Evolutionary conservation across 2,888 invertebrate species (phyloP), one percentile per base, ranked within the genome.

Genomic region (Andrena bicolor): DNA sequence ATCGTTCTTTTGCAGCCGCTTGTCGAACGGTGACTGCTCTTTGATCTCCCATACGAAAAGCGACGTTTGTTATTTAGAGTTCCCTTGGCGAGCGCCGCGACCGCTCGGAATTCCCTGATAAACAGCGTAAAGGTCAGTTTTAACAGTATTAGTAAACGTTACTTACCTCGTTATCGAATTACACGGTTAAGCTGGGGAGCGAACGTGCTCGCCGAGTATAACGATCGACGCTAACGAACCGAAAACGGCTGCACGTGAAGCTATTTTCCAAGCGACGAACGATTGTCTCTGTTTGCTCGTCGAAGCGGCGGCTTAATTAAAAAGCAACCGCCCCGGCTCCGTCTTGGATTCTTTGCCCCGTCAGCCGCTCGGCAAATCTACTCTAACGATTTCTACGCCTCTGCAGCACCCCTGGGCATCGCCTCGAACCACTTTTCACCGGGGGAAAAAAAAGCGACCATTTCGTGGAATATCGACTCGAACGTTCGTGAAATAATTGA

Each of bases 111-210:
- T 10, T 51, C 26, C 53, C 70, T n/a, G 23, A 70, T 60, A 71
- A 72, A 76, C 76, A 35, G 26, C 48, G 49, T 20, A 41, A 30
- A 71, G 71, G 32, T 69, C 58, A 61, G 28, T 16, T 51, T 71
- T 69, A 68, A 79, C 71, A 49, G 60, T 49, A 69, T 83, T 75
- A 70, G 76, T 74, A 51, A 72, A 83, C 65, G 73, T 81, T 74
- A 68, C 64, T 75, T 53, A 77, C 60, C 49, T 84, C 66, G 66
- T 81, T 76, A 79, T 83, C 72, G 76, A 79, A 71, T 84, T 78
- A 72, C 69, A 58, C 26, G 53, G 66, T 51, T 69, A 71, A 66
- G 41, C 68, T 32, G 13, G 23, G 23, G 65, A 60, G 48, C 63
- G 72, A 61, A 72, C 76, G 71, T 76, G 74, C 74, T 58, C 20